A percentile compares a stretch with the other conserved stretches of the same genome.
Conservation (phyloP, 2,113 vertebrate genomes). For the Orientallactaga bullata region DNA sequence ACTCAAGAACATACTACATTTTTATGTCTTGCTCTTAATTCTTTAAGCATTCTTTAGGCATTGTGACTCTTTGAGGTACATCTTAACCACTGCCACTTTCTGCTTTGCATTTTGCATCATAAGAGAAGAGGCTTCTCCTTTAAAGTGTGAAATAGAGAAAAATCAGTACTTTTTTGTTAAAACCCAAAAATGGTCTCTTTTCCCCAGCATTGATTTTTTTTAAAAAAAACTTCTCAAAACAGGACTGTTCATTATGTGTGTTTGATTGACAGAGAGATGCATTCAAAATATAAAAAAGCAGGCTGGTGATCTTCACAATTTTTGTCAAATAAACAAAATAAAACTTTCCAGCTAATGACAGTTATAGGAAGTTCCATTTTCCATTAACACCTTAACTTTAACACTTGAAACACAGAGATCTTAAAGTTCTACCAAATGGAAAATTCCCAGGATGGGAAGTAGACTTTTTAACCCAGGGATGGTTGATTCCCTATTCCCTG, state of each 20-base stretch:
- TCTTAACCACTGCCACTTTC: not conserved
- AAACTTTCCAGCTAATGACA: slow-evolving; percentile 18
- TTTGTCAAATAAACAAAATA: slow-evolving; percentile 30
- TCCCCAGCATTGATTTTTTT: slow-evolving; percentile 1
- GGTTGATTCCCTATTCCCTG: not conserved
- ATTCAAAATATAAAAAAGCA: slow-evolving; percentile 14
- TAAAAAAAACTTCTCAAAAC: not conserved
- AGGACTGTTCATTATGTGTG: not conserved
- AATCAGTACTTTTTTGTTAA: not conserved
- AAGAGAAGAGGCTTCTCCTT: not conserved
- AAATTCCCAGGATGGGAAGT: not conserved
- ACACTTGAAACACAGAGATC: slow-evolving; percentile 8
- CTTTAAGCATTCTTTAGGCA: not conserved
- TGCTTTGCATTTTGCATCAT: slow-evolving; percentile 24
- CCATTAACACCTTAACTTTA: not conserved
- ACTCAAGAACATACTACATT: not conserved
- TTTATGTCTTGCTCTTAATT: not conserved
- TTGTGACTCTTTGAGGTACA: not conserved
- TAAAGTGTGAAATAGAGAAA: slow-evolving; percentile 1
- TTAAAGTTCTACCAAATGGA: slow-evolving; percentile 35
- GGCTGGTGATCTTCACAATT: slow-evolving; percentile 19
- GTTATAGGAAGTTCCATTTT: slow-evolving; percentile 27
- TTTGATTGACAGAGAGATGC: not conserved
- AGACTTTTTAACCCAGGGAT: not conserved
- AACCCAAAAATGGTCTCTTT: not conserved